These are phyloP conservation scores for Dryomyza anilis DNA, from an alignment of 2,888 invertebrate genomes.

Conservation along the genomic window DNA sequence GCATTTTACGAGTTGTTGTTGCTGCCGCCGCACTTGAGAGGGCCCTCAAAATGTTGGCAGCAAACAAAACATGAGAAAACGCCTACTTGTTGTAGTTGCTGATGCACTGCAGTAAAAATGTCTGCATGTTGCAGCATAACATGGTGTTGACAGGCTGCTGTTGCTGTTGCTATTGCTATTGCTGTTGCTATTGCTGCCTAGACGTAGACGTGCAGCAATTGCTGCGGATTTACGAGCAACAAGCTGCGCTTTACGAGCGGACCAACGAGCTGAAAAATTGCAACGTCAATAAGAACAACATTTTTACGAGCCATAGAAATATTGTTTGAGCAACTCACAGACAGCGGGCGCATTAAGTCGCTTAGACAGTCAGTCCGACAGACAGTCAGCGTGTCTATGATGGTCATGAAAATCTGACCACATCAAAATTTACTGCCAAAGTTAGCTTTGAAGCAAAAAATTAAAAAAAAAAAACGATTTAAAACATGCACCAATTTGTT, in stretches of 20 bases:
- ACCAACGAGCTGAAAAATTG: slow-evolving; percentile 13
- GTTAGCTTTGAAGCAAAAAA: too few relatives aligned
- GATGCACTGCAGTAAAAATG: not conserved
- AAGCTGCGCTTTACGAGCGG: slow-evolving; percentile 17
- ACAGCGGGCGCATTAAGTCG: too few relatives aligned
- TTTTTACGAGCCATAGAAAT: slow-evolving; percentile 22
- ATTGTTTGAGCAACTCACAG: too few relatives aligned
- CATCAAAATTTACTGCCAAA: not conserved
- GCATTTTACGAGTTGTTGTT: not conserved
- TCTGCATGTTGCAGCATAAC: too few relatives aligned
- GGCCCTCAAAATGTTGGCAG: not conserved
- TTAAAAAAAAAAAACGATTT: not conserved
- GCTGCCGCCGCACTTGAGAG: not conserved
- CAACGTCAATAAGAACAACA: slow-evolving; percentile 1
- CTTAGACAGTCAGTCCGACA: not conserved
- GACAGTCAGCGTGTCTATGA: not conserved
- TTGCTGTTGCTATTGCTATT: not conserved
- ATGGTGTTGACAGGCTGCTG: slow-evolving; percentile 20
- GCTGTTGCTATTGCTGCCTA: too few relatives aligned
- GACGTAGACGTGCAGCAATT: not conserved
- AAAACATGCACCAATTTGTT: slow-evolving; percentile 26
- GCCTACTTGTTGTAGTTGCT: not conserved
- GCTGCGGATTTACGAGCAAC: slow-evolving; percentile 13
- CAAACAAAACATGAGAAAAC: not conserved
- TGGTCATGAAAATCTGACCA: not conserved